Conservation (phyloP, 2,113 vertebrate genomes). For the Rhinolophus ferrumequinum region DNA sequence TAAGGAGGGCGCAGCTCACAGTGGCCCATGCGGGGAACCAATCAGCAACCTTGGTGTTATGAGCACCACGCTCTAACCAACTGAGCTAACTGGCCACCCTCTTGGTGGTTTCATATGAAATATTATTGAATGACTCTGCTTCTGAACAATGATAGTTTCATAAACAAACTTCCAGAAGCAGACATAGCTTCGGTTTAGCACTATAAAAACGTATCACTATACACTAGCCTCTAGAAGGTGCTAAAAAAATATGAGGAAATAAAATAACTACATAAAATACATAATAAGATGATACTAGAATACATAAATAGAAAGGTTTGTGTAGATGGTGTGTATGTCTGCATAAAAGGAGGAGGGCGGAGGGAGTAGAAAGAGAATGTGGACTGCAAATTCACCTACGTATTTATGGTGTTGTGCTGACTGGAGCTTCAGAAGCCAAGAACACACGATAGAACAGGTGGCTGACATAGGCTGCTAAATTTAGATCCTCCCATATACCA, state of each 20-base stretch:
- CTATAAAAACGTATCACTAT: slow-evolving; percentile 44
- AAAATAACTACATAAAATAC: slow-evolving; percentile 27
- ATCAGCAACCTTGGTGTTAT: no score
- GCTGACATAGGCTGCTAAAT: not conserved
- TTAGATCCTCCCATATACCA: slow-evolving; percentile 31
- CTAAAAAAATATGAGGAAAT: slow-evolving; percentile 42
- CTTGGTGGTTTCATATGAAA: slow-evolving; percentile 45
- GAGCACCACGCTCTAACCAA: no score
- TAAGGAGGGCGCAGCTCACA: no score
- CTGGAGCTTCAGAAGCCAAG: not conserved
- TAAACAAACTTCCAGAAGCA: slow-evolving; percentile 64
- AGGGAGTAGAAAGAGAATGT: not conserved
- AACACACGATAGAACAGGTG: slow-evolving; percentile 27
- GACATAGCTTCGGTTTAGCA: slow-evolving; percentile 47
- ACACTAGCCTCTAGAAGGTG: slow-evolving; percentile 14
- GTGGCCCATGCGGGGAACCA: no score
- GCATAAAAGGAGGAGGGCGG: not conserved
- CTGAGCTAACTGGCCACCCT: not conserved
- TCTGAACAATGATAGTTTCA: slow-evolving; percentile 54
- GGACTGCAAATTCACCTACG: not conserved
- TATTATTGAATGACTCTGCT: slow-evolving; percentile 46
- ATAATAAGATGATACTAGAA: not conserved
- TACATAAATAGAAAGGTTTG: not conserved
- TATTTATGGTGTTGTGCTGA: not conserved
- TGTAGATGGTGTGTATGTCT: not conserved